These are phyloP conservation scores for Crypturellus undulatus DNA, from an alignment of 2,113 vertebrate genomes.

Conservation along the genomic window DNA sequence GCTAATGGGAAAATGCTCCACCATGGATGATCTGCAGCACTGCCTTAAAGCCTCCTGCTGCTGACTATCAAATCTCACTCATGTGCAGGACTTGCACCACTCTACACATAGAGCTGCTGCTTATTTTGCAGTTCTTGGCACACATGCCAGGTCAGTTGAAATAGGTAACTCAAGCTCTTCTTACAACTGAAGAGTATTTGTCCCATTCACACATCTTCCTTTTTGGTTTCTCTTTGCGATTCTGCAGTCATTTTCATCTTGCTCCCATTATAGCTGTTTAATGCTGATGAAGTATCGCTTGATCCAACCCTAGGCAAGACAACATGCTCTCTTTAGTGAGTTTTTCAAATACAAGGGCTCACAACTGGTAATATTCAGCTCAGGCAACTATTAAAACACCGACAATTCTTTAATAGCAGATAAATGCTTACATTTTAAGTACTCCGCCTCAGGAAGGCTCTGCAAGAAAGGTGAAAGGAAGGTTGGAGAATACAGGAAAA, in stretches of 20 bases:
- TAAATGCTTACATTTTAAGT: background rate
- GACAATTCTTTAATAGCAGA: background rate
- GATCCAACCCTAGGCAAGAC: background rate
- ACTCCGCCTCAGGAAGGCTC: background rate
- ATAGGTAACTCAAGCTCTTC: constrained; percentile 34
- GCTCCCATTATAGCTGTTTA: background rate
- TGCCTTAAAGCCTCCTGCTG: background rate
- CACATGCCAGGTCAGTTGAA: background rate
- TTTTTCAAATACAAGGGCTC: background rate
- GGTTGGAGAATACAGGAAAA: background rate
- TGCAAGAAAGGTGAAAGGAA: background rate
- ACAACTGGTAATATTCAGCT: background rate
- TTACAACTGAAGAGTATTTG: constrained; percentile 15
- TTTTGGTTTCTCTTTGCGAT: constrained; percentile 39
- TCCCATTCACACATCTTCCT: constrained; percentile 7
- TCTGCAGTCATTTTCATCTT: constrained; percentile 44
- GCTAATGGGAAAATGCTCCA: background rate
- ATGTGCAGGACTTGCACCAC: background rate
- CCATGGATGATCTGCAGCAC: background rate
- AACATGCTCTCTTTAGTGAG: background rate
- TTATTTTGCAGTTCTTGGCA: constrained; percentile 40
- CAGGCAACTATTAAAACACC: background rate
- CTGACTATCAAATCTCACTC: background rate
- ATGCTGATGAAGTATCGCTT: constrained; percentile 14
- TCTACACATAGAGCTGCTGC: background rate